Conservation (phyloP, 2,797 vertebrate species). For the Hyperoplus lanceolatus region DNA sequence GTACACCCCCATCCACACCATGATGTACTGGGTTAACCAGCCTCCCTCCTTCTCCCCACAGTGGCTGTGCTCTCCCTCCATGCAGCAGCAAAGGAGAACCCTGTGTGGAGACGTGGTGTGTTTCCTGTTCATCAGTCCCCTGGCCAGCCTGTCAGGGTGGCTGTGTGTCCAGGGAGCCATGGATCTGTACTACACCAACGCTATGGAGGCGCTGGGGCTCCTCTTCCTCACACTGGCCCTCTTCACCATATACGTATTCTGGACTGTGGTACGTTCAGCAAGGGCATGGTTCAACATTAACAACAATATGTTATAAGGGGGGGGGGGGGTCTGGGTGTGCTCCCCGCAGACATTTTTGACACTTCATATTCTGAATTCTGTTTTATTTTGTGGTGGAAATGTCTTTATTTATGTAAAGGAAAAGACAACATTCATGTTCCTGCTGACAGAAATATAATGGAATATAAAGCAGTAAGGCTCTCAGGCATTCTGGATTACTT, state of each 20-base stretch:
- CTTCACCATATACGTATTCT: conserved; percentile 81
- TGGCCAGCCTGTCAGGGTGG: conserved; percentile 83
- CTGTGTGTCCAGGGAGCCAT: conserved; percentile 82
- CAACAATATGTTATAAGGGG: too few relatives aligned
- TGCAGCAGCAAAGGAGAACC: conserved; percentile 78
- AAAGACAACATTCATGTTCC: too few relatives aligned
- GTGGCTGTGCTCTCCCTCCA: conserved; percentile 78
- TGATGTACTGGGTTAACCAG: background rate
- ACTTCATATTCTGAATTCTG: too few relatives aligned
- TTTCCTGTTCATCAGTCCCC: conserved; percentile 83
- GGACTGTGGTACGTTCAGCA: conserved; percentile 74
- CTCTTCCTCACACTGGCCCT: conserved; percentile 80
- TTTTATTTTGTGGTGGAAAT: too few relatives aligned
- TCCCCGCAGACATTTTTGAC: too few relatives aligned
- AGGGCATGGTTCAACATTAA: too few relatives aligned
- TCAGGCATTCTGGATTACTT: too few relatives aligned
- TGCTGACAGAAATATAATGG: too few relatives aligned
- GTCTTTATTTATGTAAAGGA: too few relatives aligned
- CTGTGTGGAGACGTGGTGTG: conserved; percentile 77
- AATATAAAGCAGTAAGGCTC: too few relatives aligned
- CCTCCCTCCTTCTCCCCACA: conserved; percentile 21
- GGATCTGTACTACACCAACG: conserved; percentile 79
- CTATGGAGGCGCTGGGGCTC: conserved; percentile 78
- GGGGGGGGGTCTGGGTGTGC: too few relatives aligned
- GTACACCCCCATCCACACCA: background rate